phyloP scores from a whole-genome alignment of 2,888 invertebrate genomes.

The Acanthococcus lagerstroemiae region DNA sequence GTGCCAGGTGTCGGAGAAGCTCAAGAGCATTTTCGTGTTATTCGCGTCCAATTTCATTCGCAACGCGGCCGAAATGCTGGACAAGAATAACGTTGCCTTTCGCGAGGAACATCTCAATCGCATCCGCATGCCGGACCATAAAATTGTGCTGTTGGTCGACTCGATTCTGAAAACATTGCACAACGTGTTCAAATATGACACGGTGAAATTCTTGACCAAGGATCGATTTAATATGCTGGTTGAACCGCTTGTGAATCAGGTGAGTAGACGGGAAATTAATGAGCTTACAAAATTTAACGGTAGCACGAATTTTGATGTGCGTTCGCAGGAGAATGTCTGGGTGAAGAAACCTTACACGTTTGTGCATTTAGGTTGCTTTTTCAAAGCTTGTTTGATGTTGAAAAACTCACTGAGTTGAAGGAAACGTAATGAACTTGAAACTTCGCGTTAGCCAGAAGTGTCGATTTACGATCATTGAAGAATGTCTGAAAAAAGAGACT shows the following conservation, averaged over 20 bases:
- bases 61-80: slow-evolving; percentile 64
- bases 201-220: slow-evolving; percentile 70
- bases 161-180: slow-evolving; percentile 65
- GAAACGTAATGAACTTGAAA: too few species aligned
- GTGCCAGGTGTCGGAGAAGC: slow-evolving; percentile 62
- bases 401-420: too few species aligned
- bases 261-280: too few species aligned
- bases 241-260: slow-evolving; percentile 80
- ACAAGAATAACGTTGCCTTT: slow-evolving; percentile 56
- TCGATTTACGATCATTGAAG: too few species aligned
- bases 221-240: slow-evolving; percentile 74
- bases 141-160: slow-evolving; percentile 49
- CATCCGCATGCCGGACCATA: slow-evolving; percentile 2
- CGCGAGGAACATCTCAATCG: slow-evolving; percentile 37
- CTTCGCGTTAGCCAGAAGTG: too few species aligned
- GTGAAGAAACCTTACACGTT: too few species aligned
- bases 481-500: too few species aligned
- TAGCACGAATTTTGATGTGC: too few species aligned
- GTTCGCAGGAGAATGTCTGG: too few species aligned
- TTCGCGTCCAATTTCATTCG: slow-evolving; percentile 78
- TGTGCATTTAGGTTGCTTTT: too few species aligned
- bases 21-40: slow-evolving; percentile 80
- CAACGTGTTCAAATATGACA: slow-evolving; percentile 71
- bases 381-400: too few species aligned
- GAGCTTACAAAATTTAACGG: too few species aligned